A percentile compares a stretch with the other conserved stretches of the same genome.
These are phyloP conservation scores for Notiomystis cincta DNA, from an alignment of 2,113 vertebrate genomes.

Conservation along the genomic window DNA sequence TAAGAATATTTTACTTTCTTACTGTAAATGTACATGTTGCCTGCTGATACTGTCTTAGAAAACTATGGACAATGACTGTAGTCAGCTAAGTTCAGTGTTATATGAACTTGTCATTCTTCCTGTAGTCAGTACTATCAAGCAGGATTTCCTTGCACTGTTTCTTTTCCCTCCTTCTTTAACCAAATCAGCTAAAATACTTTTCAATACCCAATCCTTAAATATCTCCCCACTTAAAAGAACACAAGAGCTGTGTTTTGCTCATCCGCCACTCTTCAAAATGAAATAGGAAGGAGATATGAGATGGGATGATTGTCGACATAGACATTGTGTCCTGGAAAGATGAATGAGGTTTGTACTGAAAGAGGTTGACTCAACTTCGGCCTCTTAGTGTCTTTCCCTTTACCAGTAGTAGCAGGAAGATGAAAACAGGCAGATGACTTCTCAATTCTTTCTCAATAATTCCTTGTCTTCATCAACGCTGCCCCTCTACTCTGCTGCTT, in stretches of 20 bases:
- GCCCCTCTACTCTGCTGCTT: rapidly evolving
- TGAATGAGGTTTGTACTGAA: neutral
- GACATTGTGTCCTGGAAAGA: neutral
- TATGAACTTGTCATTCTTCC: neutral
- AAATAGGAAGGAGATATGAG: neutral
- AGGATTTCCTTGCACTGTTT: neutral
- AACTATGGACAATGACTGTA: neutral
- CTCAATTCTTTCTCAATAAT: neutral
- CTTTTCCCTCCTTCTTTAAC: neutral
- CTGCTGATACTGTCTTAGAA: neutral
- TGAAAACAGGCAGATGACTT: neutral
- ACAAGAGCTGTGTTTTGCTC: neutral
- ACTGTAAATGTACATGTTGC: neutral
- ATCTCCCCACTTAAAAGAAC: neutral
- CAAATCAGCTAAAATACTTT: neutral
- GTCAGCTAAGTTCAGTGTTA: neutral
- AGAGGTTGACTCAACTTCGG: neutral
- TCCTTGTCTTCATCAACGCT: neutral
- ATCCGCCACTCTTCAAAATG: neutral
- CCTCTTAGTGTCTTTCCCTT: neutral
- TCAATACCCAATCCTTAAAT: neutral
- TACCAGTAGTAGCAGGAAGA: neutral
- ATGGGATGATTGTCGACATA: neutral
- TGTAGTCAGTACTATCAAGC: neutral
- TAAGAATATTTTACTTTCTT: neutral